Conservation (phyloP, 2,113 vertebrate species). For the Aspidoscelis tigris region DNA sequence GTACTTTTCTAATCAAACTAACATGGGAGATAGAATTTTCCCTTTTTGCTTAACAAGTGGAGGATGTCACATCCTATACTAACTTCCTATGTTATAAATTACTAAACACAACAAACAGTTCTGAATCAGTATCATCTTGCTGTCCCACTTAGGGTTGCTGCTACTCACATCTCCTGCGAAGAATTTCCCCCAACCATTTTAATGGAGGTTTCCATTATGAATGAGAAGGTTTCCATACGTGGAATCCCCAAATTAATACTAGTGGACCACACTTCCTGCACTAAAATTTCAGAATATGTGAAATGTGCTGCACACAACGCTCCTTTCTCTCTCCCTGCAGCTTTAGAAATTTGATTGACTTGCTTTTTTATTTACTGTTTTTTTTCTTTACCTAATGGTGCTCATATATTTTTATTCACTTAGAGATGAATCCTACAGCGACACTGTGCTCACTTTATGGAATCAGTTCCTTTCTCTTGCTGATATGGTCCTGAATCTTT, state of each 20-base stretch:
- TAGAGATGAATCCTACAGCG: not conserved
- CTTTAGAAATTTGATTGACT: not conserved
- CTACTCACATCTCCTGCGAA: not conserved
- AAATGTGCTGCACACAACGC: not conserved
- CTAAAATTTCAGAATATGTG: not conserved
- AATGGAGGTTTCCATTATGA: not conserved
- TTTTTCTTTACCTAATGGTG: not conserved
- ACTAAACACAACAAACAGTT: no score
- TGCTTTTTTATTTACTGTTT: not conserved
- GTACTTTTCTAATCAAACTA: no score
- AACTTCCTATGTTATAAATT: no score
- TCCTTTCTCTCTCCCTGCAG: not conserved
- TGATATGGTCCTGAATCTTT: not conserved
- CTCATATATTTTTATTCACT: slow-evolving; percentile 9
- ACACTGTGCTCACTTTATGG: not conserved
- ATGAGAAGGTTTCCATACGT: not conserved
- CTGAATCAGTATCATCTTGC: not conserved
- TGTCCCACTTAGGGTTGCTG: not conserved
- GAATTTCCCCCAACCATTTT: not conserved
- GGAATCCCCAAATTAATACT: not conserved
- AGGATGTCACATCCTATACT: no score
- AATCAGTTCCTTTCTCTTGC: not conserved
- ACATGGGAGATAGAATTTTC: no score
- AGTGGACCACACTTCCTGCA: not conserved
- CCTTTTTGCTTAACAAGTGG: no score